Conservation (phyloP, 2,888 invertebrate genomes). For the Xiphydria camelus region DNA sequence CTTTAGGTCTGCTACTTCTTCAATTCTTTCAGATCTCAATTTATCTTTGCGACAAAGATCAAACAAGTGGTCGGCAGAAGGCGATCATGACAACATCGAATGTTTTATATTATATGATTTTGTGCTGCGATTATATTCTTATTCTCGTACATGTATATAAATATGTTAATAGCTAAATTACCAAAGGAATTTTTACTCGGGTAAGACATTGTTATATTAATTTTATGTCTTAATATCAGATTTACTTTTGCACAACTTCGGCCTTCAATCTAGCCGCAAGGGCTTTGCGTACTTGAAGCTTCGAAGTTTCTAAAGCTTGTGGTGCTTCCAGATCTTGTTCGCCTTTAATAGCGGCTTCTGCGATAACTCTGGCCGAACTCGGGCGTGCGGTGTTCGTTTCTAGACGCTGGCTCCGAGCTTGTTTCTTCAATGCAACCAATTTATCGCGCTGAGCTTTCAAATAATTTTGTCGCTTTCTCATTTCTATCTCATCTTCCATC, state of each 20-base stretch:
- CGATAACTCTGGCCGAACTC: conserved; percentile 47
- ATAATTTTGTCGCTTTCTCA: conserved; percentile 81
- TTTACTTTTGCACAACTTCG: conserved; percentile 74
- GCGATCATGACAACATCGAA: too few species aligned
- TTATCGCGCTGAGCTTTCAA: conserved; percentile 89
- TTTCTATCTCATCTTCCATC: conserved; percentile 65
- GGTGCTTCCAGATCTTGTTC: conserved; percentile 35
- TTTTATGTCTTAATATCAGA: conserved; percentile 3
- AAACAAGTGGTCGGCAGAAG: too few species aligned
- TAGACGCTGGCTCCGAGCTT: conserved; percentile 80
- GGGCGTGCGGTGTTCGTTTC: conserved; percentile 62
- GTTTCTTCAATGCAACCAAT: conserved; percentile 84
- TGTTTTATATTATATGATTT: too few species aligned
- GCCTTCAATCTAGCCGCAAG: conserved; percentile 82
- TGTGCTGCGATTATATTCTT: too few species aligned
- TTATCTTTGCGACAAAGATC: too few species aligned
- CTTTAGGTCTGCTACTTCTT: too few species aligned
- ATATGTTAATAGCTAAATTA: too few species aligned
- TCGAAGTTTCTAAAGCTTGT: conserved; percentile 56
- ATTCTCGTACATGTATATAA: too few species aligned
- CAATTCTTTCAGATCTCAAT: too few species aligned
- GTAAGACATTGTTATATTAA: too few species aligned
- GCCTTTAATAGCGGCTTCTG: conserved; percentile 50
- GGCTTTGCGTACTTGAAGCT: conserved; percentile 79
- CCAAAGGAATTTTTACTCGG: too few species aligned